Evolutionary conservation across 2,797 vertebrate genomes (phyloP), one percentile per base, ranked within the genome.

Genomic region (Anguilla pacifica): DNA sequence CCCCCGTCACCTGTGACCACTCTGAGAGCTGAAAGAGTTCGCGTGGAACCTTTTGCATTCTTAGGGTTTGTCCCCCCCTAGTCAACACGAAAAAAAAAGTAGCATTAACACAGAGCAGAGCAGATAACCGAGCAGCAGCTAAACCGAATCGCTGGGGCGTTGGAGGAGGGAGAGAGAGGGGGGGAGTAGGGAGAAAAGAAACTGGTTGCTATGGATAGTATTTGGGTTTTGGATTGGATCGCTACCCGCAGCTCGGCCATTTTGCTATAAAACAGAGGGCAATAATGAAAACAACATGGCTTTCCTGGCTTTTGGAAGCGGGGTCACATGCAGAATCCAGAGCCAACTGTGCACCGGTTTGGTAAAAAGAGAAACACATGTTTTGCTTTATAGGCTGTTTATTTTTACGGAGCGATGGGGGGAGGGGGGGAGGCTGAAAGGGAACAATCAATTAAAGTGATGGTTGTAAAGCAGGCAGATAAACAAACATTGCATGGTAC

Each of bases 201-300:
- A 31, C 91, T 89, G 67, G 92, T 95, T 91, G 82, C 94, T 88
- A 93, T 95, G 86, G 94, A 93, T 94, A 95, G 94, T 91, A 92
- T 94, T 94, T 94, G 92, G 91, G 92, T 92, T 94, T 93, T 95
- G 93, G 94, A 94, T 93, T 89, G 91, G 93, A 92, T 94, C 93
- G 93, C 90, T 91, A 92, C 94, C 94, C 94, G 95, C 94, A 94
- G 94, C 95, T 92, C 92, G 92, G 92, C 89, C 90, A 94, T 95
- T 95, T 93, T 91, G 93, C 90, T 89, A 90, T 89, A 92, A 92
- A 91, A 90, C 87, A 89, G 89, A 91, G 91, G 90, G 90, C 90
- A 90, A 90, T 96, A 96, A 96, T 96, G 94, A 96, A 95, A 96
- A 93, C 95, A 95, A 93, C 93, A 94, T 96, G 96, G 91, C 90